Base-by-base conservation (phyloP, 2,888 invertebrate genomes). In the Cantharis lateralis region DNA sequence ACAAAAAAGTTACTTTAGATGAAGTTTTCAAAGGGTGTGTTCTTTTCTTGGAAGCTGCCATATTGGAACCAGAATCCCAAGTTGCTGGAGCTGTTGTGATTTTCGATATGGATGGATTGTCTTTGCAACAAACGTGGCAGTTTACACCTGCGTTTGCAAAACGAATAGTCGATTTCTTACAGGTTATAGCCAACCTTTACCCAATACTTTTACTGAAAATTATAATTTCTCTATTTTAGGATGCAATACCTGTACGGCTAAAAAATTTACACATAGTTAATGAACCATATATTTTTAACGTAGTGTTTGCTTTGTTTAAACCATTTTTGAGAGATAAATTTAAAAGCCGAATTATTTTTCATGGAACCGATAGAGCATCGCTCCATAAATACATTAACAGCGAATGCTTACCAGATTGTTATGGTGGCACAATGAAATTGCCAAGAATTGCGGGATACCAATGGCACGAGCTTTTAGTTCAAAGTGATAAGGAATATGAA, bases 191-290 rank as follows among this genome's bases (percentile, higher is more conserved):
- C 76, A 78, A 28, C 3, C 11, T 61, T 1, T 18, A 18, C 10
- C 1, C 24, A 11, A 20, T 61, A 10, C 9, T 70, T 26, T 15
- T 20, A 62, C 24, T 20, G 66, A 15, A 48, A 15, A 15, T 62
- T 62, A 32, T 16, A 64, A 62, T 10, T 62, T 74, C 62, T 75
- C 70, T 68, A 79, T 89, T 89, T 63, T 91, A 96, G 93, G 96
- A 97, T 84, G 93, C 94, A 75, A 93, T 97, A 77, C 96, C 97
- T 0, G 89, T 95, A 64, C 91, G 97, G 80, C 90, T 97, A 76
- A 97, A 97, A 88, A 96, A 94, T 20, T 91, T 98, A 64, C 97
- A 97, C 88, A 93, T 97, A 71, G 90, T 97, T 63, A 96, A 97
- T 88, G 97, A 97, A 87, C 96, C 97, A 0, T 94, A 93, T 86